Evolutionary conservation across 2,113 vertebrate species (phyloP).

Genomic region (Cisticola juncidis): DNA sequence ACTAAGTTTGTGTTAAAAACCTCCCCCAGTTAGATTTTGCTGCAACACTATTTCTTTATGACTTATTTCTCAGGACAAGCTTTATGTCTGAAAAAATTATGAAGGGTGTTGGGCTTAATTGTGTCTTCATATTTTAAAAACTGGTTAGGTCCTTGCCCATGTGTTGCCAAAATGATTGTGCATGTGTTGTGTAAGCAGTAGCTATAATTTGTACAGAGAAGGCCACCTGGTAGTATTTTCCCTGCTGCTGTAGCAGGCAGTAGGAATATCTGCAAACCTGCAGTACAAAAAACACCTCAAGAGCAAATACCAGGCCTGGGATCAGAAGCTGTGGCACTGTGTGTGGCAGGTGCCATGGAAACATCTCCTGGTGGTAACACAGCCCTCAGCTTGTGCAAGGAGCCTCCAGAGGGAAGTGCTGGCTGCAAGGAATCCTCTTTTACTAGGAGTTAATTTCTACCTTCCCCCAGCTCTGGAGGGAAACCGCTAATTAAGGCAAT

Average conservation of each 20-base stretch:
- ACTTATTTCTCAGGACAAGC: neutral
- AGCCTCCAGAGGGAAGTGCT: neutral
- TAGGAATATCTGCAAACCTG: neutral
- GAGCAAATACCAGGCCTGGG: neutral
- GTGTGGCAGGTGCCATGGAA: conserved; percentile 38
- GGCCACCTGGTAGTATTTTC: neutral
- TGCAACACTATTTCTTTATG: neutral
- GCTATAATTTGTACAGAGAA: accelerated
- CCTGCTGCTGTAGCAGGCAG: neutral
- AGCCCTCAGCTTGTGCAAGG: neutral
- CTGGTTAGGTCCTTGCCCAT: accelerated
- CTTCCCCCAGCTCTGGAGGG: neutral
- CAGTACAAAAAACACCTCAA: neutral
- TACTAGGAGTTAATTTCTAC: neutral
- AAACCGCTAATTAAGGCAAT: neutral
- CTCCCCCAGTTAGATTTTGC: accelerated
- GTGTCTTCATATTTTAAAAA: neutral
- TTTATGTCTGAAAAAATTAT: neutral
- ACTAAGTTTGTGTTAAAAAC: neutral
- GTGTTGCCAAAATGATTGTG: neutral
- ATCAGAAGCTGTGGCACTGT: neutral
- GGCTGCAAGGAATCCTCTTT: neutral
- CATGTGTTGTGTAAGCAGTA: neutral
- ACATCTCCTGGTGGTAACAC: conserved; percentile 5
- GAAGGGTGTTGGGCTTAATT: neutral